These are phyloP conservation scores for Python bivittatus DNA, from an alignment of 2,113 vertebrate species.

Conservation along the genomic window DNA sequence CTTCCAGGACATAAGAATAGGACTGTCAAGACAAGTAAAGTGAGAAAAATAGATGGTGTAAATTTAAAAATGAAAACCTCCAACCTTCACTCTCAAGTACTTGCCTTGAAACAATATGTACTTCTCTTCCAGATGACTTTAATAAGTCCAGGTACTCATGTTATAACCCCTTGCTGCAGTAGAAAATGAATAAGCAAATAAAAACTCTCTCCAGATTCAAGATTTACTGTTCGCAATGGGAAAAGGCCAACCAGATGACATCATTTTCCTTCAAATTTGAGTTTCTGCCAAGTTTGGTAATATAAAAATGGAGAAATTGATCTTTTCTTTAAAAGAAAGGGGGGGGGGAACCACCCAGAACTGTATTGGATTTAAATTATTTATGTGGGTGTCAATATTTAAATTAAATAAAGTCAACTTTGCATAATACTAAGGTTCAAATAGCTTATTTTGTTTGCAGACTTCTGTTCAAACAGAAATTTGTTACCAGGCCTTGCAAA, in stretches of 20 bases:
- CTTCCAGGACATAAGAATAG: not conserved
- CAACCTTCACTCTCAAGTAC: slow-evolving; percentile 37
- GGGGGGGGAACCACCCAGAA: no score
- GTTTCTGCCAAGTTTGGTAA: slow-evolving; percentile 75
- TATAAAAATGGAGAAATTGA: slow-evolving; percentile 76
- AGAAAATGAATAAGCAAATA: slow-evolving; percentile 83
- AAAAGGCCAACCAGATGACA: slow-evolving; percentile 81
- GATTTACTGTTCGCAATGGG: slow-evolving; percentile 81
- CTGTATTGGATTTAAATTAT: slow-evolving; percentile 61
- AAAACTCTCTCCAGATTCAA: slow-evolving; percentile 80
- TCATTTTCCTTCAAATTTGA: slow-evolving; percentile 77
- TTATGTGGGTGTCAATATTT: slow-evolving; percentile 62
- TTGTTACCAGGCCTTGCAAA: slow-evolving; percentile 49
- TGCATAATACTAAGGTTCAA: slow-evolving; percentile 48
- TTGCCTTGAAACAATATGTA: slow-evolving; percentile 69
- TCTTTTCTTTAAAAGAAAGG: slow-evolving; percentile 59
- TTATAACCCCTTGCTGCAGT: slow-evolving; percentile 78
- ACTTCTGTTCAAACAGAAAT: slow-evolving; percentile 52
- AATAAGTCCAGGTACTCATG: slow-evolving; percentile 79
- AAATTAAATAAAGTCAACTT: slow-evolving; percentile 59
- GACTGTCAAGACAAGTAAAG: slow-evolving; percentile 38
- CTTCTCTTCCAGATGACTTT: slow-evolving; percentile 78
- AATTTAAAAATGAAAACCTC: slow-evolving; percentile 58
- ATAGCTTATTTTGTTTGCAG: slow-evolving; percentile 54
- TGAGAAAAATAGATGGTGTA: slow-evolving; percentile 50